phyloP scores from a whole-genome alignment of 92 coral and sea anemone species.

The Galaxea fascicularis region DNA sequence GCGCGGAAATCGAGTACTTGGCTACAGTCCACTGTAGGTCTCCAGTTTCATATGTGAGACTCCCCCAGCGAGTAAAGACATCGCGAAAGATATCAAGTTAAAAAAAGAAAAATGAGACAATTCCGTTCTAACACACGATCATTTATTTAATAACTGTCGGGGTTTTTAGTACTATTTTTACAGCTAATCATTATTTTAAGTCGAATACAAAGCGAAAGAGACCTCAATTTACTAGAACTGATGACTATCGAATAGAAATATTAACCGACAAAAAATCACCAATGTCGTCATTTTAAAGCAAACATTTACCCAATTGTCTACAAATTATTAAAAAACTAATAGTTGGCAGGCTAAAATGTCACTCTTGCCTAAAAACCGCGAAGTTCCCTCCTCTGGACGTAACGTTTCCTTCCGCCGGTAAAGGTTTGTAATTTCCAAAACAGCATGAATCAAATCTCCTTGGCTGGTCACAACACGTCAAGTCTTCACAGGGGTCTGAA shows the following conservation, averaged over 20 bases:
- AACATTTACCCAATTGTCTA: not conserved
- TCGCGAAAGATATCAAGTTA: not conserved
- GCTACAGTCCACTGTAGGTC: too few species aligned
- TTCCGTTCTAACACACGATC: not conserved
- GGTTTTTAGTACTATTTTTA: not conserved
- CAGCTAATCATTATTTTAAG: not conserved
- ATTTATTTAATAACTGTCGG: too few species aligned
- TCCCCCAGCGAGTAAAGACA: not conserved
- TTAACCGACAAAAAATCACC: too few species aligned
- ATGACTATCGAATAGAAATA: too few species aligned
- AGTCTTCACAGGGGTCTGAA: not conserved
- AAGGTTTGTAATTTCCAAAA: not conserved
- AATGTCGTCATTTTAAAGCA: not conserved
- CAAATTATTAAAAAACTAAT: too few species aligned
- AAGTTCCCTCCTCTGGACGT: conserved; percentile 12
- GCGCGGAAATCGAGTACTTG: too few species aligned
- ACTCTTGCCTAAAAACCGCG: conserved; percentile 14
- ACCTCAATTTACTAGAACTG: not conserved
- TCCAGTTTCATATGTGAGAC: too few species aligned
- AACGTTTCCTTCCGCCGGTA: not conserved
- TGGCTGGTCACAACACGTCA: not conserved
- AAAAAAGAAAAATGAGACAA: not conserved
- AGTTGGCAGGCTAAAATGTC: not conserved
- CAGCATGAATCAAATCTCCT: not conserved
- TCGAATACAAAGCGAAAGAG: not conserved